Evolutionary conservation across 1,140 invertebrate genomes (phyloP).

Genomic region (Diprion similis): DNA sequence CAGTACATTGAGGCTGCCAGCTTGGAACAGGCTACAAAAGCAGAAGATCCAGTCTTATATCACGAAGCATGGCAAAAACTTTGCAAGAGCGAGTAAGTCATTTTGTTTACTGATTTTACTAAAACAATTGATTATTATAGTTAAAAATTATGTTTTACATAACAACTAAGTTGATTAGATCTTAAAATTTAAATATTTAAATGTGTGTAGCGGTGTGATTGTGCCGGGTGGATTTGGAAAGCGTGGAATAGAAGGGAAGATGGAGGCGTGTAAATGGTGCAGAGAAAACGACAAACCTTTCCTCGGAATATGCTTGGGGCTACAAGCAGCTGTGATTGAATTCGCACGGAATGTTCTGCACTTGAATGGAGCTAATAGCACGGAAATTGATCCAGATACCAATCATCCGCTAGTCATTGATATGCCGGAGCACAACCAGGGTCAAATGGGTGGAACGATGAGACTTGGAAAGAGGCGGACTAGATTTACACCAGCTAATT

Average conservation of each 20-base stretch:
- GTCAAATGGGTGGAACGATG: slow-evolving; percentile 97
- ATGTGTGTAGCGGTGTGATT: slow-evolving; percentile 81
- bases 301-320: slow-evolving; percentile 94
- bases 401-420: slow-evolving; percentile 89
- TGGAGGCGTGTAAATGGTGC: slow-evolving; percentile 93
- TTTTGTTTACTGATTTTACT: slow-evolving; percentile 11
- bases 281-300: slow-evolving; percentile 89
- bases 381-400: slow-evolving; percentile 82
- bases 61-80: slow-evolving; percentile 94
- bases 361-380: slow-evolving; percentile 82
- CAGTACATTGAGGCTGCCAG: slow-evolving; percentile 91
- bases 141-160: background rate
- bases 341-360: slow-evolving; percentile 89
- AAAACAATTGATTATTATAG: slow-evolving; percentile 14
- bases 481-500: slow-evolving; percentile 69
- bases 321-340: slow-evolving; percentile 97
- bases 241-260: slow-evolving; percentile 96
- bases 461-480: slow-evolving; percentile 92
- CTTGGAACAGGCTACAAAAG: slow-evolving; percentile 79
- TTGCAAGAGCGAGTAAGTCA: slow-evolving; percentile 84
- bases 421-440: slow-evolving; percentile 97
- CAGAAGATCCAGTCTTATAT: slow-evolving; percentile 81
- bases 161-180: too few species aligned
- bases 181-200: slow-evolving; percentile 12
- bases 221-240: slow-evolving; percentile 98